Percentiles rank a stretch among this genome's conserved stretches.
Conservation (phyloP, 1,140 invertebrate species). For the Copidosoma floridanum region DNA sequence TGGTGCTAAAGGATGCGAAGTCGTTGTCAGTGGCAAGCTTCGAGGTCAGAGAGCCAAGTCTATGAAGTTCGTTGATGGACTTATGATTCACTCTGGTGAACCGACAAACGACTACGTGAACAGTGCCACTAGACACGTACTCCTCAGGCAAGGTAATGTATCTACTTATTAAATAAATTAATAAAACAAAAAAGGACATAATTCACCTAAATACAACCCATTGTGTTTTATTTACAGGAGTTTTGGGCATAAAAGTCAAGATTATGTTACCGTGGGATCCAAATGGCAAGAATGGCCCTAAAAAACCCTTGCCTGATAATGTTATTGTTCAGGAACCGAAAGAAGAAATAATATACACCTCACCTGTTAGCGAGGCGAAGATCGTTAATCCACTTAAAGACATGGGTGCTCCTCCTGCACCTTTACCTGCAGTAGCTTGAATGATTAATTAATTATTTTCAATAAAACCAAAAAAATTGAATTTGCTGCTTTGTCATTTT, state of each 20-base stretch:
- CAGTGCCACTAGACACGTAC: conserved; percentile 94
- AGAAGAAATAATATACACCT: conserved; percentile 68
- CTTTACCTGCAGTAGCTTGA: conserved; percentile 31
- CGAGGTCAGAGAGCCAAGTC: conserved; percentile 98
- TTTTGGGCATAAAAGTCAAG: conserved; percentile 93
- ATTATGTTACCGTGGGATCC: conserved; percentile 99
- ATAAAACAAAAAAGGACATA: background rate
- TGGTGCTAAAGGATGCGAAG: conserved; percentile 94
- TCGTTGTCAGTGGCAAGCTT: conserved; percentile 98
- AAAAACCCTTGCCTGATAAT: conserved; percentile 95
- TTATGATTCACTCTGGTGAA: conserved; percentile 99
- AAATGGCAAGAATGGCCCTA: conserved; percentile 95
- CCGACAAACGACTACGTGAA: conserved; percentile 98
- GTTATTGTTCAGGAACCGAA: conserved; percentile 94
- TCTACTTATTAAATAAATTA: conserved; percentile 1
- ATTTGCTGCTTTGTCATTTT: too few relatives aligned
- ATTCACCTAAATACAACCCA: background rate
- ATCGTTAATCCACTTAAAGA: conserved; percentile 44
- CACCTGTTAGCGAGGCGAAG: conserved; percentile 67
- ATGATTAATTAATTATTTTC: background rate
- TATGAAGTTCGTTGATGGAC: conserved; percentile 99
- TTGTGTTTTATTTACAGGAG: conserved; percentile 46
- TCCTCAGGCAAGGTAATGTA: conserved; percentile 84
- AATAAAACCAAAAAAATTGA: conserved; percentile 26
- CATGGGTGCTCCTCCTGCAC: conserved; percentile 33